phyloP scores from a whole-genome alignment of 2,113 vertebrate genomes.

The mouse (Mus musculus) region DNA sequence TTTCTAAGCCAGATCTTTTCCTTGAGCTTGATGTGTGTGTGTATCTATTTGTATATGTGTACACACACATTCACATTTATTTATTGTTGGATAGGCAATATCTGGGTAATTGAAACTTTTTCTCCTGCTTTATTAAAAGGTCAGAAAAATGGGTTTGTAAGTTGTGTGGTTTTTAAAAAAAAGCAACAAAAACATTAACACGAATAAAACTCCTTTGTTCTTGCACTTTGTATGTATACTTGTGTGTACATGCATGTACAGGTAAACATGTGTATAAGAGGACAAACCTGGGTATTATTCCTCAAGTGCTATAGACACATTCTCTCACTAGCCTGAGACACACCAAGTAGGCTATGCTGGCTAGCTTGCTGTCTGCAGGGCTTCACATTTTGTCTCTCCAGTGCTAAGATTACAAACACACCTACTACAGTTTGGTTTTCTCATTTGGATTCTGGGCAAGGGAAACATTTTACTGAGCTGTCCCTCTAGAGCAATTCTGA shows the following conservation, averaged over 20 bases:
- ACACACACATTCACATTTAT: too few species aligned
- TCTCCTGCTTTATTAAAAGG: not conserved
- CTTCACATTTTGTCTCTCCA: not conserved
- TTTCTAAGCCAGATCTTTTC: not conserved
- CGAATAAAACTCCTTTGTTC: constrained; percentile 43
- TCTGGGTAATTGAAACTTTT: constrained; percentile 5
- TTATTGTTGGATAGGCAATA: not conserved
- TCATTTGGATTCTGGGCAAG: not conserved
- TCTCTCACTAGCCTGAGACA: not conserved
- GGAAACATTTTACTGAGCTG: not conserved
- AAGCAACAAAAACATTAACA: constrained; percentile 1
- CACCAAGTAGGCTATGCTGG: not conserved
- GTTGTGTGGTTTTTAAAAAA: not conserved
- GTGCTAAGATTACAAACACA: not conserved
- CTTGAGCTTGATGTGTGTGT: not conserved
- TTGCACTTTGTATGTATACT: not conserved
- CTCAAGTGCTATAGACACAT: not conserved
- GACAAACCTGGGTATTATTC: not conserved
- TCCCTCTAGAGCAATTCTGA: not conserved
- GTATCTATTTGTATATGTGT: not conserved
- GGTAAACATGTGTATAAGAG: not conserved
- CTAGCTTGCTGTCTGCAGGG: not conserved
- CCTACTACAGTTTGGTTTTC: not conserved
- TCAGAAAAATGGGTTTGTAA: constrained; percentile 26
- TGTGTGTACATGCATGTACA: not conserved